A percentile compares a stretch with the other conserved stretches of the same genome.
phyloP scores from a whole-genome alignment of 2,888 invertebrate species.

The Caenorhabditis sp. region DNA sequence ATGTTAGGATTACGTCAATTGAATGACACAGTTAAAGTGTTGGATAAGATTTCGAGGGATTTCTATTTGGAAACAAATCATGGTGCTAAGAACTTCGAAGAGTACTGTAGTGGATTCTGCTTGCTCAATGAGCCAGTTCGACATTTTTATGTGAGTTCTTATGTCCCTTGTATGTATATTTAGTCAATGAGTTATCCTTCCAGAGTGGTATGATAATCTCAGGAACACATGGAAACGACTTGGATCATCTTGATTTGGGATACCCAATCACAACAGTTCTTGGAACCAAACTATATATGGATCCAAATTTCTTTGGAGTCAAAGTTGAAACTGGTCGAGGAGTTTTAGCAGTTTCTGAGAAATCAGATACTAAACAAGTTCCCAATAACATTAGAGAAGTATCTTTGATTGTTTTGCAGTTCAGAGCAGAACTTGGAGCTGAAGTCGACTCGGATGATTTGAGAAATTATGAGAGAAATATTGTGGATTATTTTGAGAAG shows the following conservation, averaged over 20 bases:
- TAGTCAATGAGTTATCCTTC: slow-evolving; percentile 21
- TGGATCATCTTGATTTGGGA: slow-evolving; percentile 51
- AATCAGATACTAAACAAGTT: slow-evolving; percentile 46
- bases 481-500: slow-evolving; percentile 61
- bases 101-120: slow-evolving; percentile 68
- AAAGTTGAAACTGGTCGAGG: slow-evolving; percentile 45
- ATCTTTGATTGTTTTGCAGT: slow-evolving; percentile 62
- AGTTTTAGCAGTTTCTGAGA: background rate
- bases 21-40: slow-evolving; percentile 63
- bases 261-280: slow-evolving; percentile 69
- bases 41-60: slow-evolving; percentile 60
- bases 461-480: slow-evolving; percentile 56
- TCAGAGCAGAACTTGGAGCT: slow-evolving; percentile 59
- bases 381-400: slow-evolving; percentile 65
- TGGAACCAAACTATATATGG: slow-evolving; percentile 67
- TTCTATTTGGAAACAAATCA: slow-evolving; percentile 50
- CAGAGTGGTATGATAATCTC: slow-evolving; percentile 65
- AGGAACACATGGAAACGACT: slow-evolving; percentile 55
- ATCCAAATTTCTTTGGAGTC: slow-evolving; percentile 70
- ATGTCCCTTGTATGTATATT: background rate
- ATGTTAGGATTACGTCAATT: slow-evolving; percentile 62
- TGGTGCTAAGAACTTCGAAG: slow-evolving; percentile 52
- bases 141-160: slow-evolving; percentile 62
- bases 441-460: slow-evolving; percentile 39
- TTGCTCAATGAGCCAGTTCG: slow-evolving; percentile 68